Conservation (phyloP, 1,140 invertebrate genomes). For the Agraylea sexmaculata region DNA sequence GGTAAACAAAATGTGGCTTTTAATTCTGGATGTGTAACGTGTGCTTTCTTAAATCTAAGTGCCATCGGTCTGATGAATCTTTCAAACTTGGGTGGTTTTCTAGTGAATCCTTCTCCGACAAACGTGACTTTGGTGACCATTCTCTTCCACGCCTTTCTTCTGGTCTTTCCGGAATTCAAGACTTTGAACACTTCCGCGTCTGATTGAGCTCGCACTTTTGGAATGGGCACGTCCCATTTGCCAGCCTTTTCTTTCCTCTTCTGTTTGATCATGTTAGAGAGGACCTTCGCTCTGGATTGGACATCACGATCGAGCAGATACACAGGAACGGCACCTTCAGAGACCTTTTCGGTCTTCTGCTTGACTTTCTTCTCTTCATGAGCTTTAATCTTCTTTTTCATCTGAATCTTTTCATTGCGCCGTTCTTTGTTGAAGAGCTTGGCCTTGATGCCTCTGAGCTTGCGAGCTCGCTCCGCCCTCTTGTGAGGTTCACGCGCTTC, state of each 20-base stretch:
- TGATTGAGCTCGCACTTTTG: constrained; percentile 94
- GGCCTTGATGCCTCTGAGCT: constrained; percentile 89
- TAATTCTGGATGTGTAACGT: constrained; percentile 98
- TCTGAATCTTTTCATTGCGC: constrained; percentile 96
- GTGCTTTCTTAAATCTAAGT: constrained; percentile 88
- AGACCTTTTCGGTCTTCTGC: constrained; percentile 67
- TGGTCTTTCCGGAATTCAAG: constrained; percentile 86
- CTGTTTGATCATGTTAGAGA: constrained; percentile 99
- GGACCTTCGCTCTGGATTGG: constrained; percentile 85
- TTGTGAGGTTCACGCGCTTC: constrained; percentile 89
- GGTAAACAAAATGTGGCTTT: constrained; percentile 98
- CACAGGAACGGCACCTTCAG: constrained; percentile 87
- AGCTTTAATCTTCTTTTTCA: constrained; percentile 94
- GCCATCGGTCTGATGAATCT: constrained; percentile 99
- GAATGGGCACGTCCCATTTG: constrained; percentile 99
- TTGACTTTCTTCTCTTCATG: constrained; percentile 87
- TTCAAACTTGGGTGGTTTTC: constrained; percentile 99
- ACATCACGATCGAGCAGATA: constrained; percentile 95
- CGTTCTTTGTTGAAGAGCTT: constrained; percentile 96
- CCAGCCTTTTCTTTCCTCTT: constrained; percentile 99
- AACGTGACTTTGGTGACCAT: constrained; percentile 99
- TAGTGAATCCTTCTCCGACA: constrained; percentile 96
- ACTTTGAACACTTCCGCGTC: constrained; percentile 97
- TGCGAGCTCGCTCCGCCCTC: constrained; percentile 78
- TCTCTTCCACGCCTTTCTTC: constrained; percentile 95